Conservation (phyloP, 2,797 vertebrate species). For the Siniperca scherzeri region DNA sequence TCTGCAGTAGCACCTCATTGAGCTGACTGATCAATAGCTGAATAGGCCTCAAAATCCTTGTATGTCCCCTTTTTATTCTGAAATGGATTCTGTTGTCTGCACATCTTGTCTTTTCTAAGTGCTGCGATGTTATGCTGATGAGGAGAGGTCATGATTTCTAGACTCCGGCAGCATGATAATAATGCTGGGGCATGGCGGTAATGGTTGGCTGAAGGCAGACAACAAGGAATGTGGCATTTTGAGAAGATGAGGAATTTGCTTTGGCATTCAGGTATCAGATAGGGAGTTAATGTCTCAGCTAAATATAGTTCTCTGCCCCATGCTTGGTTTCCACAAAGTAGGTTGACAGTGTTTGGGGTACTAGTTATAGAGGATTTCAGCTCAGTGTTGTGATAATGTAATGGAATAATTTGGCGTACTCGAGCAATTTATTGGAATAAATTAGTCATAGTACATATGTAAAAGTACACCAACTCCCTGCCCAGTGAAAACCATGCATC, state of each 20-base stretch:
- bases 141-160: conserved; percentile 54
- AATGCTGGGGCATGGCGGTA: conserved; percentile 16
- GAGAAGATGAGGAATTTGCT: conserved; percentile 69
- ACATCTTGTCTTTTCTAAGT: conserved; percentile 31
- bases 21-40: conserved; percentile 35
- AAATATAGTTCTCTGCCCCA: conserved; percentile 57
- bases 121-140: conserved; percentile 29
- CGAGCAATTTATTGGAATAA: not conserved
- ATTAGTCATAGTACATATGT: not conserved
- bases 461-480: not conserved
- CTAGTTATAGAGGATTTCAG: conserved; percentile 31
- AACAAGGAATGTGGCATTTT: conserved; percentile 62
- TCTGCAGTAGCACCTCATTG: conserved; percentile 24
- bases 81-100: conserved; percentile 37
- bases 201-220: conserved; percentile 46
- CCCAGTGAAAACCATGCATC: not conserved
- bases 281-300: conserved; percentile 67
- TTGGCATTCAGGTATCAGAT: conserved; percentile 54
- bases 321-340: conserved; percentile 31
- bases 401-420: not conserved
- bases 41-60: conserved; percentile 25
- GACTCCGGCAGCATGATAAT: conserved; percentile 52
- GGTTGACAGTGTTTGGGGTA: conserved; percentile 38
- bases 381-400: not conserved
- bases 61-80: conserved; percentile 1